Percentiles rank a stretch among this genome's conserved stretches.
Conservation (phyloP, 2,113 vertebrate species). For the Gulo gulo region DNA sequence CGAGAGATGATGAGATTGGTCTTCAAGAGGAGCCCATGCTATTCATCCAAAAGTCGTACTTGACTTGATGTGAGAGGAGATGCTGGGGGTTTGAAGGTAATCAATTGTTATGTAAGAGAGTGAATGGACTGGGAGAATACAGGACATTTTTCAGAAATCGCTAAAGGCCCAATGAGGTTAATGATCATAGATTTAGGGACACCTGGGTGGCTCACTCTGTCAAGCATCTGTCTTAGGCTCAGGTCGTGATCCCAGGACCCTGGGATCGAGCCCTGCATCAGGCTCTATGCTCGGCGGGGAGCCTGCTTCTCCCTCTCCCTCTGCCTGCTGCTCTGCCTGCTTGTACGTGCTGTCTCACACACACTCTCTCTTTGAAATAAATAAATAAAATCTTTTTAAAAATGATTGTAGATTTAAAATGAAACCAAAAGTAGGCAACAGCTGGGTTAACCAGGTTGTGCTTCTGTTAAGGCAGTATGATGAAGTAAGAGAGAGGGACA, state of each 20-base stretch:
- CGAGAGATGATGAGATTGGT: background rate
- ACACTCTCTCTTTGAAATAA: too few species aligned
- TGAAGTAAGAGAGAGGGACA: background rate
- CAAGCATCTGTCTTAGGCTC: too few species aligned
- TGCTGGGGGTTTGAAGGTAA: background rate
- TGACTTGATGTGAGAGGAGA: background rate
- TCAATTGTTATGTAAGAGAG: background rate
- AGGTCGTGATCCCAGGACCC: too few species aligned
- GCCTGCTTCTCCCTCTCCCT: too few species aligned
- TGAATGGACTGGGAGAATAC: background rate
- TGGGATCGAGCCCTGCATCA: too few species aligned
- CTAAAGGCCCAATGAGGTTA: background rate
- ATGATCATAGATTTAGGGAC: background rate
- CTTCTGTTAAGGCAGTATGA: background rate
- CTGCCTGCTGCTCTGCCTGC: too few species aligned
- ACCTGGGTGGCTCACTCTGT: too few species aligned
- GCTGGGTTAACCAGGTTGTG: background rate
- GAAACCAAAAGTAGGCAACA: background rate
- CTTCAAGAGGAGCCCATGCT: background rate
- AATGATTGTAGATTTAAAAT: background rate
- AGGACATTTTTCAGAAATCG: background rate
- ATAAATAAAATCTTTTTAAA: too few species aligned
- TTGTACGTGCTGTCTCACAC: too few species aligned
- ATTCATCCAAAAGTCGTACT: background rate
- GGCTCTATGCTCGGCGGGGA: too few species aligned